Conservation (phyloP, 2,888 invertebrate species). For the Capitulum mitella region DNA sequence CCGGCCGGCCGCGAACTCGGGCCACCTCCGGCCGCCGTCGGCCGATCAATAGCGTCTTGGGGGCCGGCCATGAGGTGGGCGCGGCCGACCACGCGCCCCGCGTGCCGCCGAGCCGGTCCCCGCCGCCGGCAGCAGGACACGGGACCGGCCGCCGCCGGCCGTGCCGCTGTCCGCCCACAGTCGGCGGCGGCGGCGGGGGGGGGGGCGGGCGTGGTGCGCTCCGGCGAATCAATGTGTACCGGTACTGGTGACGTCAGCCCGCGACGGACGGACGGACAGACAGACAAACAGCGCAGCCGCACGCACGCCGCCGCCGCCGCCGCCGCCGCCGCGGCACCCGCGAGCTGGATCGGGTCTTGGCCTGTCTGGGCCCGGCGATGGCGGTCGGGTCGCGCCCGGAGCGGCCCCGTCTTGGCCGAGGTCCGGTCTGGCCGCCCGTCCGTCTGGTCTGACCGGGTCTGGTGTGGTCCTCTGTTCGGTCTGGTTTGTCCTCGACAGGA, state of each 20-base stretch:
- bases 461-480: not conserved
- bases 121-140: not conserved
- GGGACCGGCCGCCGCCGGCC: not conserved
- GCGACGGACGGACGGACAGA: not conserved
- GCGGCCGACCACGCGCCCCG: not conserved
- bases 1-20: not conserved
- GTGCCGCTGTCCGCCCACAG: not conserved
- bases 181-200: not conserved
- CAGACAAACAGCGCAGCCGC: not conserved
- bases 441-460: not conserved
- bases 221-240: conserved; percentile 4
- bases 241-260: not conserved
- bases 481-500: not conserved
- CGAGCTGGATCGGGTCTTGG: too few species aligned
- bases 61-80: not conserved
- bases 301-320: not conserved
- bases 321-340: not conserved
- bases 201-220: not conserved
- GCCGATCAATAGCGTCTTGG: conserved; percentile 16
- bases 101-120: not conserved
- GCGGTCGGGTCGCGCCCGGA: too few species aligned
- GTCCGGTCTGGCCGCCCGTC: too few species aligned
- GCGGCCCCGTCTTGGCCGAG: too few species aligned
- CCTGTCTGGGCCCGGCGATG: too few species aligned
- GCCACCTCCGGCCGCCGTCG: not conserved